These are phyloP conservation scores for Erynnis tages DNA, from an alignment of 2,888 invertebrate genomes.

Conservation along the genomic window DNA sequence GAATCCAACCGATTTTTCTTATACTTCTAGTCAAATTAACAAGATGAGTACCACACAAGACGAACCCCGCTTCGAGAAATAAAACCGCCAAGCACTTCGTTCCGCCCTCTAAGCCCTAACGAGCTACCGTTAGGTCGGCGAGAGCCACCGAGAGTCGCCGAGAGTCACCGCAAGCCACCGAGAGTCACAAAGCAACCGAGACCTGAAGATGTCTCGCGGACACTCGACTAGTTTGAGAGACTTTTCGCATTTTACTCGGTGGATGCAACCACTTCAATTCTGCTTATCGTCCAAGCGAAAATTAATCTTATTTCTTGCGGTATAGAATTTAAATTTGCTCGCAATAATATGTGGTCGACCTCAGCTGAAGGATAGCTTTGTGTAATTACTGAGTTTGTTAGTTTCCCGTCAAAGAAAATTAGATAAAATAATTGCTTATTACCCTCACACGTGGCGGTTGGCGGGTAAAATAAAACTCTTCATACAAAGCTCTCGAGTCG, in stretches of 20 bases:
- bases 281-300: neutral
- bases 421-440: constrained; percentile 21
- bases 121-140: constrained; percentile 19
- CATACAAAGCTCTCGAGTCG: neutral
- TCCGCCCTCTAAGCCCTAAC: constrained; percentile 16
- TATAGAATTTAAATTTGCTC: neutral
- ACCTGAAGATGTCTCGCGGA: constrained; percentile 11
- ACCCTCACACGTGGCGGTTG: constrained; percentile 4
- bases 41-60: neutral
- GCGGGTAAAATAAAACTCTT: constrained; percentile 10
- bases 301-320: neutral
- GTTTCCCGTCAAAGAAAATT: constrained; percentile 24
- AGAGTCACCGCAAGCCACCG: constrained; percentile 2
- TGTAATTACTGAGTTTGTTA: constrained; percentile 21
- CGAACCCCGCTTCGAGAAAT: neutral
- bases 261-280: constrained; percentile 15
- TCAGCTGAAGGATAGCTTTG: constrained; percentile 10
- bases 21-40: no score
- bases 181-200: constrained; percentile 11
- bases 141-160: constrained; percentile 2
- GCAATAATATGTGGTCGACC: neutral
- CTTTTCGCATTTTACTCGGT: constrained; percentile 12
- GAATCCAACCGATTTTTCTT: no score
- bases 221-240: constrained; percentile 12
- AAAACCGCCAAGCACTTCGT: constrained; percentile 14